Conservation (phyloP, 2,888 invertebrate species). For the Galeopsomyia nigrocyanea region DNA sequence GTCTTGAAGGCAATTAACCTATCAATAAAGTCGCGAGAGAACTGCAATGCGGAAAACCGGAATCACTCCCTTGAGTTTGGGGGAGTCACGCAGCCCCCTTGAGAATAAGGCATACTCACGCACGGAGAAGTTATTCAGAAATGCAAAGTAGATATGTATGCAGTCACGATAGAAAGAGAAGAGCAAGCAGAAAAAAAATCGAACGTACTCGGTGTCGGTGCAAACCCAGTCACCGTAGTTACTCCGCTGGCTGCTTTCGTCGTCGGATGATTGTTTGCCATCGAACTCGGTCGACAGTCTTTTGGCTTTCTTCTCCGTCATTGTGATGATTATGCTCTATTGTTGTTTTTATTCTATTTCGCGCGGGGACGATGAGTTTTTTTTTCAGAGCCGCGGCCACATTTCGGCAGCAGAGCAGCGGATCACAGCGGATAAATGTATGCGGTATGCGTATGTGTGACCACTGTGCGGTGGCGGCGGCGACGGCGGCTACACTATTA, state of each 20-base stretch:
- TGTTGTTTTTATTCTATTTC: neutral
- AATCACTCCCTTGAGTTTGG: neutral
- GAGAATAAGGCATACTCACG: neutral
- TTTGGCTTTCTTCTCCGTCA: constrained; percentile 44
- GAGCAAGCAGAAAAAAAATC: constrained; percentile 12
- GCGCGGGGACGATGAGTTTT: too few species aligned
- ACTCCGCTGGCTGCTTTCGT: constrained; percentile 60
- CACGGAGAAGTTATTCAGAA: neutral
- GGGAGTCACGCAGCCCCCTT: neutral
- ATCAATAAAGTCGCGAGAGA: neutral
- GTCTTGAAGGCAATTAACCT: constrained; percentile 33
- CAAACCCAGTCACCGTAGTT: constrained; percentile 68
- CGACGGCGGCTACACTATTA: too few species aligned
- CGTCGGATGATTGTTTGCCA: constrained; percentile 52
- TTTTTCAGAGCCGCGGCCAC: too few species aligned
- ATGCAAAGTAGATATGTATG: constrained; percentile 21
- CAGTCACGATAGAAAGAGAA: neutral
- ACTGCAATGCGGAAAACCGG: constrained; percentile 28
- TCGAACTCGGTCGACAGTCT: constrained; percentile 40
- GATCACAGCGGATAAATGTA: too few species aligned
- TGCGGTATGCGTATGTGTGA: too few species aligned
- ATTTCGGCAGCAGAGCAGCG: too few species aligned
- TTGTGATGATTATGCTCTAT: constrained; percentile 1
- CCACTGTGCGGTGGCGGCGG: too few species aligned
- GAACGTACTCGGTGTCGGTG: constrained; percentile 63